Percentiles rank a stretch among this genome's conserved stretches.
Evolutionary conservation across 2,113 vertebrate genomes (phyloP).

Genomic region (Oncorhynchus mykiss): DNA sequence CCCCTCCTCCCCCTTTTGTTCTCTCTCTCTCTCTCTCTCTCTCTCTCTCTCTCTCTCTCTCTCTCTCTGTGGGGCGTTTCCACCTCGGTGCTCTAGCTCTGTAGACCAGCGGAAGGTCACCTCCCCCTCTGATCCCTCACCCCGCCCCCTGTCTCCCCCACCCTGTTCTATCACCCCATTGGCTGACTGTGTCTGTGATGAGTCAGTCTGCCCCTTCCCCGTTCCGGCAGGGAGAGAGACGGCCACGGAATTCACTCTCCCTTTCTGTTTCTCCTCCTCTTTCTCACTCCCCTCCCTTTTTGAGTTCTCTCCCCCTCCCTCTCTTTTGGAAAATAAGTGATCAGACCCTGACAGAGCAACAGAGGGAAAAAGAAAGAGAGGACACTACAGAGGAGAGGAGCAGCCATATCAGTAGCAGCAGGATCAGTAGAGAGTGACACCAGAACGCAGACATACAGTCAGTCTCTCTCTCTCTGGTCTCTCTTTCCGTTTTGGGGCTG

Average conservation of each 20-base stretch:
- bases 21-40: constrained; percentile 18
- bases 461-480: not conserved
- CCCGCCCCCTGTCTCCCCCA: constrained; percentile 32
- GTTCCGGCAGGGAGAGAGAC: constrained; percentile 46
- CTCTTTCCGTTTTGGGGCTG: constrained; percentile 61
- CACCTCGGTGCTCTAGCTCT: constrained; percentile 66
- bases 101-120: constrained; percentile 73
- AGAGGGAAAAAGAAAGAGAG: not conserved
- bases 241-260: constrained; percentile 35
- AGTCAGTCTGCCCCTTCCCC: constrained; percentile 54
- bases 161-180: constrained; percentile 39
- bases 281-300: constrained; percentile 58
- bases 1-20: constrained; percentile 10
- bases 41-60: constrained; percentile 40
- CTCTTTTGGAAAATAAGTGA: constrained; percentile 65
- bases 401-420: constrained; percentile 15
- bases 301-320: constrained; percentile 40
- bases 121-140: constrained; percentile 55
- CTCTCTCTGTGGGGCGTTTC: constrained; percentile 67
- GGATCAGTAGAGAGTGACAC: constrained; percentile 4
- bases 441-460: constrained; percentile 46
- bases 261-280: constrained; percentile 42
- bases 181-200: constrained; percentile 36
- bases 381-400: constrained; percentile 30
- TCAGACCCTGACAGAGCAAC: constrained; percentile 60